These are phyloP conservation scores for Dasyprocta punctata DNA, from an alignment of 2,113 vertebrate genomes.

Conservation along the genomic window DNA sequence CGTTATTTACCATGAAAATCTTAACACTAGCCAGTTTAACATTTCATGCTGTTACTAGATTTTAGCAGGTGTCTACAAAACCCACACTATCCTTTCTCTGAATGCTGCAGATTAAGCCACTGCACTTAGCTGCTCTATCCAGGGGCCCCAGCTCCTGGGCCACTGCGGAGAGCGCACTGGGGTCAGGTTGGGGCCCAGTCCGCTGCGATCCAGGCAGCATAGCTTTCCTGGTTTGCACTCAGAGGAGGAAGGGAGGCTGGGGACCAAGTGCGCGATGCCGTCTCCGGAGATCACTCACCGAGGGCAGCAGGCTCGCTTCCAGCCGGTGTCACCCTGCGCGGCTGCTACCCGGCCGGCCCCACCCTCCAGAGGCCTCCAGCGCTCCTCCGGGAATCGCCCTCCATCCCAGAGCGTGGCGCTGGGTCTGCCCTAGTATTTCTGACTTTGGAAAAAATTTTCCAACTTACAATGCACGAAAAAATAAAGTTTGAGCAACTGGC, in stretches of 20 bases:
- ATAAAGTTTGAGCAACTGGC: not conserved
- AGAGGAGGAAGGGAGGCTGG: not conserved
- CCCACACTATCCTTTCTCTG: not conserved
- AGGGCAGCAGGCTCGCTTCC: not conserved
- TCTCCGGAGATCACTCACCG: rapidly evolving
- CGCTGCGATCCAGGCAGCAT: too few relatives aligned
- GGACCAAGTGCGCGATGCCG: too few relatives aligned
- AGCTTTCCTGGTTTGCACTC: rapidly evolving
- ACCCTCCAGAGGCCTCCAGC: not conserved
- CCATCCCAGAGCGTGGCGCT: too few relatives aligned
- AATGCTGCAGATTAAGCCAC: not conserved
- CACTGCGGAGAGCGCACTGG: rapidly evolving
- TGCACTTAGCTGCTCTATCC: too few relatives aligned
- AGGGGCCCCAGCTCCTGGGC: too few relatives aligned
- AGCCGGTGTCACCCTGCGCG: too few relatives aligned
- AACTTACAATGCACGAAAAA: not conserved
- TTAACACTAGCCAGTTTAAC: not conserved
- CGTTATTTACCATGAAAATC: not conserved
- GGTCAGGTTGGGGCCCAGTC: not conserved
- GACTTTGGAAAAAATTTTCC: not conserved
- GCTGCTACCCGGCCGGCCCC: too few relatives aligned
- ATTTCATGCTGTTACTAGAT: not conserved
- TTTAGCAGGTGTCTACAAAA: not conserved
- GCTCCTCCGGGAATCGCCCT: rapidly evolving
- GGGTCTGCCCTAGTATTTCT: not conserved